A percentile compares a stretch with the other conserved stretches of the same genome.
Conservation (phyloP, 2,888 invertebrate genomes). For the Ichneumoninae sp. region DNA sequence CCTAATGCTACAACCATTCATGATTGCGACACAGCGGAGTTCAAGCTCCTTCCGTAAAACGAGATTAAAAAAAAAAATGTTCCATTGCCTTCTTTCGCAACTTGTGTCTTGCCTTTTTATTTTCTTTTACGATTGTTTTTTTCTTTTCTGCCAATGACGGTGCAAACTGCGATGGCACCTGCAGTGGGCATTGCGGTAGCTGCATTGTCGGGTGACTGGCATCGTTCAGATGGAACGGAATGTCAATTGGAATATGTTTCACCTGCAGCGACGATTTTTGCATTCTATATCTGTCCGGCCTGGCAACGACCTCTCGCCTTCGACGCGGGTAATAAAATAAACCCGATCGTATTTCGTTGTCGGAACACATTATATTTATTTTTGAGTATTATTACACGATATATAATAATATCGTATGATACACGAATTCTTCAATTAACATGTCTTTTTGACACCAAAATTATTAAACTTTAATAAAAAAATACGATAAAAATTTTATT, state of each 20-base stretch:
- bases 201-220: conserved; percentile 61
- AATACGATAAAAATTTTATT: no score
- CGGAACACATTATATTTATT: background rate
- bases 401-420: no score
- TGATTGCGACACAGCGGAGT: conserved; percentile 45
- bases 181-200: conserved; percentile 51
- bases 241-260: conserved; percentile 51
- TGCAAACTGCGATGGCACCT: conserved; percentile 50
- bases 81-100: conserved; percentile 43
- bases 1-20: conserved; percentile 50
- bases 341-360: background rate
- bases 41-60: conserved; percentile 55
- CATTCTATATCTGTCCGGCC: background rate
- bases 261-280: conserved; percentile 44
- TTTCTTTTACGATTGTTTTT: background rate
- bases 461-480: no score
- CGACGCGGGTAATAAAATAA: background rate
- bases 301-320: conserved; percentile 13
- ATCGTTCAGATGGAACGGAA: conserved; percentile 58
- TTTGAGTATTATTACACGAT: no score
- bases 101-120: background rate
- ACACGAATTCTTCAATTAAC: no score
- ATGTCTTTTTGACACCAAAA: no score
- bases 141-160: conserved; percentile 45
- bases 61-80: conserved; percentile 5